Evolutionary conservation across 2,888 invertebrate species (phyloP).

Genomic region (Tipula helvola): DNA sequence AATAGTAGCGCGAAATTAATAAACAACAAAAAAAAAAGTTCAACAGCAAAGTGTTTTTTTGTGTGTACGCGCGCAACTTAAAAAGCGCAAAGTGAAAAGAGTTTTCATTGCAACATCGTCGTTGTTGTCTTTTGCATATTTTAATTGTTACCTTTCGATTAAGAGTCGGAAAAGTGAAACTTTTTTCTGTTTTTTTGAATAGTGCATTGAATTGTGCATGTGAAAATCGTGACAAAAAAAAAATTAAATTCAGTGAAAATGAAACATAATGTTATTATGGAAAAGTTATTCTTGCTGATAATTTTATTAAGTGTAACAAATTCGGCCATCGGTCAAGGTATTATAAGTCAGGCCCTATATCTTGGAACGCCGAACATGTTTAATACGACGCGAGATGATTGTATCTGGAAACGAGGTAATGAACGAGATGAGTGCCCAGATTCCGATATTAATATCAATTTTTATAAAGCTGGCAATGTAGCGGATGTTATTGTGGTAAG

Average conservation of each 20-base stretch:
- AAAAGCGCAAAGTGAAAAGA: neutral
- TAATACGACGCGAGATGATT: conserved; percentile 52
- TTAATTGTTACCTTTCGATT: neutral
- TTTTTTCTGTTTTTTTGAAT: neutral
- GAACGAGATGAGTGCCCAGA: conserved; percentile 60
- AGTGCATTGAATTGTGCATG: neutral
- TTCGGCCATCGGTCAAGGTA: conserved; percentile 18
- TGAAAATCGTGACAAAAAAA: neutral
- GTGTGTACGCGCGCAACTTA: neutral
- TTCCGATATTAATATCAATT: conserved; percentile 48
- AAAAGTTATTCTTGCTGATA: neutral
- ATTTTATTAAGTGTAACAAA: conserved; percentile 7
- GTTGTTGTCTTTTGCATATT: neutral
- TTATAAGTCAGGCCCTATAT: conserved; percentile 40
- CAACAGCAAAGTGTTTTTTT: neutral
- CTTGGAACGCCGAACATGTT: conserved; percentile 44
- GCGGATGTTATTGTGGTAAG: conserved; percentile 12
- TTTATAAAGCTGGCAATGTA: conserved; percentile 23
- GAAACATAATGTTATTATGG: neutral
- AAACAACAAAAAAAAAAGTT: neutral
- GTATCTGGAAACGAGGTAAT: conserved; percentile 51
- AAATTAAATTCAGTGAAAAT: neutral
- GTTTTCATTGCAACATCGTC: neutral
- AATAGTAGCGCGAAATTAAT: neutral
- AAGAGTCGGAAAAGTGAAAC: neutral